Base-by-base conservation (phyloP, 2,888 invertebrate genomes). In the Platerodrilus igneus region DNA sequence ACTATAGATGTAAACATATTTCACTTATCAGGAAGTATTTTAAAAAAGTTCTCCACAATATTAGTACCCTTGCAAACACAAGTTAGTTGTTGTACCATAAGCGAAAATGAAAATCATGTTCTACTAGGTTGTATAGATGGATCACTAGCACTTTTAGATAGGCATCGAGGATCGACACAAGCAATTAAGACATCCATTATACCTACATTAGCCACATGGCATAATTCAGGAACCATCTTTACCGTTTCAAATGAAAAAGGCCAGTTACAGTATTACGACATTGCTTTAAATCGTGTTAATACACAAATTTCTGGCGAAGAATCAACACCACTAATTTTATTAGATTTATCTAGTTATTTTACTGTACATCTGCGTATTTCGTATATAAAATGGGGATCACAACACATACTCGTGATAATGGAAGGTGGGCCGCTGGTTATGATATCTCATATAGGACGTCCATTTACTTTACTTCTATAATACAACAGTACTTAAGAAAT, bases 71-170 rank as follows among this genome's bases (percentile, higher is more conserved):
- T 80, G 55, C 83, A 81, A 60, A 81, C 83, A 8, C 79, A 81
- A 64, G 77, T 84, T 47, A 72, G 81, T 53, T 79, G 79, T 59
- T 68, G 79, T 67, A 68, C 74, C 57, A 76, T 84, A 57, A 85
- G 81, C 57, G 79, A 83, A 58, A 84, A 84, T 64, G 79, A 83
- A 55, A 81, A 83, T 54, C 57, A 62, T 38, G 68, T 93, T 5
- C 69, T 92, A 15, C 67, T 88, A 26, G 88, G 89, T 5, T 91
- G 91, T 58, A 84, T 87, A 30, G 91, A 93, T 69, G 86, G 87
- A 3, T 82, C 88, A 2, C 67, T 94, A 45, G 86, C 85, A 22
- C 69, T 93, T 14, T 78, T 88, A 54, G 89, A 93, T 69, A 76
- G 82, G 41, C 71, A 74, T 15, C 77, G 80, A 47, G 86, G 87